phyloP scores from a whole-genome alignment of 2,113 vertebrate species.

The Notarius quadriscutis region DNA sequence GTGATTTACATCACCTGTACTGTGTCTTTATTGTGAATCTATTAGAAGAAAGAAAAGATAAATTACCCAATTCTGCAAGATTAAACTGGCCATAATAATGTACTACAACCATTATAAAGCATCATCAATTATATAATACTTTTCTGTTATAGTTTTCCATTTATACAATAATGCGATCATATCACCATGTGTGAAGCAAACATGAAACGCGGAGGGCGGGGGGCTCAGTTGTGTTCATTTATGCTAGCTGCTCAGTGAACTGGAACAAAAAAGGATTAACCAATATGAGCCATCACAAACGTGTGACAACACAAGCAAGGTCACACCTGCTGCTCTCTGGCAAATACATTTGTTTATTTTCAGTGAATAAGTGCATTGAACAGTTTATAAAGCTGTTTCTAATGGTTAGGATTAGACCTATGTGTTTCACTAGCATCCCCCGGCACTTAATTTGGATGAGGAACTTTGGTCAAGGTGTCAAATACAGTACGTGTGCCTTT shows the following conservation, averaged over 20 bases:
- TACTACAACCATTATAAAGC: background rate
- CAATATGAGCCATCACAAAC: background rate
- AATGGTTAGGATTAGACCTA: conserved; percentile 46
- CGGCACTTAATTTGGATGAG: conserved; percentile 40
- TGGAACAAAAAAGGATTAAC: no score
- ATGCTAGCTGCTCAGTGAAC: no score
- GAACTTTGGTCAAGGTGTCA: conserved; percentile 25
- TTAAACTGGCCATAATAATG: background rate
- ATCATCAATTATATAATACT: background rate
- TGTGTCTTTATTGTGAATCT: no score
- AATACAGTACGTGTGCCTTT: conserved; percentile 1
- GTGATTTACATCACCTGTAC: no score
- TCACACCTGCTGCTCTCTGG: conserved; percentile 31
- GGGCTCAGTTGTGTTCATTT: no score
- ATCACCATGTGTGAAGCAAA: background rate
- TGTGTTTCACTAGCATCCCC: background rate
- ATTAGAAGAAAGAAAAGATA: background rate
- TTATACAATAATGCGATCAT: background rate
- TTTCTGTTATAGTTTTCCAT: background rate
- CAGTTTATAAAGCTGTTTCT: conserved; percentile 49
- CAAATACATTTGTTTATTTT: conserved; percentile 25
- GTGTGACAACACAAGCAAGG: conserved; percentile 26
- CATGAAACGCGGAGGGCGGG: no score
- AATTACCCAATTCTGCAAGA: background rate
- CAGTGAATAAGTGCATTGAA: conserved; percentile 21